Evolutionary conservation across 92 coral and sea anemone species (phyloP).

Genomic region (Metridium senile): DNA sequence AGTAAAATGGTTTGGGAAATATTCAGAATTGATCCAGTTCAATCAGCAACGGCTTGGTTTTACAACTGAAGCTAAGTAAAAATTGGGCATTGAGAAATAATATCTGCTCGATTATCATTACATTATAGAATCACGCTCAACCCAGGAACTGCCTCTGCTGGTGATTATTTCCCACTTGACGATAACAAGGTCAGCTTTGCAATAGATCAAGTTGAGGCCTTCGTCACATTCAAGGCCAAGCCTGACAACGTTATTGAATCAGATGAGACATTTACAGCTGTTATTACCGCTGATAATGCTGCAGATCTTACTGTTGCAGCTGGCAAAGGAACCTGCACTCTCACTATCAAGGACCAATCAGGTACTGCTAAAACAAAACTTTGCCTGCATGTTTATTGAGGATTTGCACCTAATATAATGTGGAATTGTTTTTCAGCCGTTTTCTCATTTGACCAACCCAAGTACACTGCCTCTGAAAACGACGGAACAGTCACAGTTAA

Average conservation of each 20-base stretch:
- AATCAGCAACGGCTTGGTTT: background rate
- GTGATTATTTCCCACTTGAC: background rate
- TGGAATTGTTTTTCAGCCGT: background rate
- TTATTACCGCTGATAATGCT: conserved; percentile 16
- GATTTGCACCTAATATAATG: background rate
- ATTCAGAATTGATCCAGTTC: background rate
- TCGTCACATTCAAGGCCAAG: conserved; percentile 18
- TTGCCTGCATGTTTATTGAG: background rate
- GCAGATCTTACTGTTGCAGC: conserved; percentile 5
- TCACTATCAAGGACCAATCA: conserved; percentile 15
- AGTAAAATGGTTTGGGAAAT: no score
- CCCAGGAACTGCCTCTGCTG: background rate
- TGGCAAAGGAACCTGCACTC: conserved; percentile 1
- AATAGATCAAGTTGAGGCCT: background rate
- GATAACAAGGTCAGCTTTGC: background rate
- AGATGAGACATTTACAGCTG: conserved; percentile 14
- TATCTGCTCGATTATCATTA: background rate
- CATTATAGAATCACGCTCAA: background rate
- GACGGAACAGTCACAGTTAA: background rate
- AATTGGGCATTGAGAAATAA: background rate
- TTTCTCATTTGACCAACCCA: background rate
- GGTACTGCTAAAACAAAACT: background rate
- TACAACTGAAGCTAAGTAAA: background rate
- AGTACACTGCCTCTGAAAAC: background rate
- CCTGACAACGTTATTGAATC: conserved; percentile 13